Base-by-base conservation (phyloP, 2,888 invertebrate genomes). In the Anaspis maculata region DNA sequence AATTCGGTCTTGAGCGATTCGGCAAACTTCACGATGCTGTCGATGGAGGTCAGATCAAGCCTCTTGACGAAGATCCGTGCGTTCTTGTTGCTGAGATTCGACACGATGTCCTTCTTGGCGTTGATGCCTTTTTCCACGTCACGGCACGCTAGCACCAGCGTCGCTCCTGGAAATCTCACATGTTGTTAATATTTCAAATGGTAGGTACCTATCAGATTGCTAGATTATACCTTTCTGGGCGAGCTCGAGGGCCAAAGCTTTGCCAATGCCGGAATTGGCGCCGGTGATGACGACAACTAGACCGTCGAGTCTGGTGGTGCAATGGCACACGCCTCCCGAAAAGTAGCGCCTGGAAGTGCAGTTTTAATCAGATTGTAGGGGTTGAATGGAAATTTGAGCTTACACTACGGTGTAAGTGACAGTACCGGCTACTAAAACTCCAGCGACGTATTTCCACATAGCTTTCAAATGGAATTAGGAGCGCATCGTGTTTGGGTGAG, bases 211-310 rank as follows among this genome's bases (percentile, higher is more conserved):
- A 3, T 10, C 22, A 22, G 7, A 15, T n/a, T n/a, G n/a, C n/a
- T n/a, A n/a, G n/a, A 14, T 27, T 16, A 21, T 54, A 67, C 67
- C 69, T 60, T 67, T 59, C 43, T 61, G 56, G 3, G 71, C 73
- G 32, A 77, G 56, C 45, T 72, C 70, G 23, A 66, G 46, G 2
- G 72, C 70, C 24, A 73, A 60, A 30, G 70, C 71, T 53, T 67
- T 68, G n/a, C 76, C 76, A 45, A 77, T 70, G 3, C 76, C 77
- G 34, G 69, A 67, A 56, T 67, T 74, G n/a, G 68, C 72, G 15
- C 76, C 75, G 9, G 76, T 76, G 30, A 76, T 62, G 23, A 76
- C 62, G n/a, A 73, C 60, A 14, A 71, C 68, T 46, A 68, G 58
- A 22, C 65, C 68, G 44, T 65, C 62, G 38, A 66, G 45, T 29